These are phyloP conservation scores for Sminthurides aquaticus DNA, from an alignment of 2,888 invertebrate genomes.

Conservation along the genomic window DNA sequence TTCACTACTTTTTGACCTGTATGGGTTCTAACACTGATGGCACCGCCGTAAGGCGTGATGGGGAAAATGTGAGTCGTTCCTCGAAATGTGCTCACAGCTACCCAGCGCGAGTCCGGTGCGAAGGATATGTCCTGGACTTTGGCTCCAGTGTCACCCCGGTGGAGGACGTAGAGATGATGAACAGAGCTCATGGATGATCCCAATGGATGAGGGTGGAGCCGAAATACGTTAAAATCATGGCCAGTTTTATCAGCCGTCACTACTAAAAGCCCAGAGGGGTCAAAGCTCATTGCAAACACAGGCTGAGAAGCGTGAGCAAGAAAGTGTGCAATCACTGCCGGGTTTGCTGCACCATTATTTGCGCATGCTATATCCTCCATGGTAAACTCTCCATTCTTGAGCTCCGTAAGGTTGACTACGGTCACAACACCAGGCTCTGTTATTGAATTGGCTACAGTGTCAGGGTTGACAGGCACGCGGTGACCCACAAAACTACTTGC, in stretches of 20 bases:
- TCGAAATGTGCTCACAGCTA: conserved; percentile 86
- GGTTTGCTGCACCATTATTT: conserved; percentile 31
- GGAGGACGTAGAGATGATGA: conserved; percentile 89
- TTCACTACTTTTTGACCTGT: conserved; percentile 84
- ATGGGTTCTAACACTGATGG: conserved; percentile 85
- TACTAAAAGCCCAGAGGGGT: conserved; percentile 79
- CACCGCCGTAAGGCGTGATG: conserved; percentile 90
- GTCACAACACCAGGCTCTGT: conserved; percentile 81
- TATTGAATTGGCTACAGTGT: conserved; percentile 48
- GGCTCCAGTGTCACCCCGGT: conserved; percentile 91
- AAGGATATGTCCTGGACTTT: conserved; percentile 90
- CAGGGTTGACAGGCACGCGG: conserved; percentile 45
- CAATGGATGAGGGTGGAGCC: conserved; percentile 85
- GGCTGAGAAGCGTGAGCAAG: conserved; percentile 73
- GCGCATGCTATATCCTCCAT: conserved; percentile 29
- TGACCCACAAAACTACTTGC: conserved; percentile 73
- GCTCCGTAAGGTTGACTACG: conserved; percentile 59
- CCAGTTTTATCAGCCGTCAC: conserved; percentile 86
- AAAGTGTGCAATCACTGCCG: conserved; percentile 68
- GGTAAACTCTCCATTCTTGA: conserved; percentile 38
- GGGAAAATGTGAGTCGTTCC: conserved; percentile 98
- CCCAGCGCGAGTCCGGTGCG: conserved; percentile 90
- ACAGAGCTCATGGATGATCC: conserved; percentile 79
- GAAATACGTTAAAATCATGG: conserved; percentile 92
- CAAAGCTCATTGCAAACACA: conserved; percentile 80